Conservation (phyloP, 2,113 vertebrate genomes). For the Bufo gargarizans region DNA sequence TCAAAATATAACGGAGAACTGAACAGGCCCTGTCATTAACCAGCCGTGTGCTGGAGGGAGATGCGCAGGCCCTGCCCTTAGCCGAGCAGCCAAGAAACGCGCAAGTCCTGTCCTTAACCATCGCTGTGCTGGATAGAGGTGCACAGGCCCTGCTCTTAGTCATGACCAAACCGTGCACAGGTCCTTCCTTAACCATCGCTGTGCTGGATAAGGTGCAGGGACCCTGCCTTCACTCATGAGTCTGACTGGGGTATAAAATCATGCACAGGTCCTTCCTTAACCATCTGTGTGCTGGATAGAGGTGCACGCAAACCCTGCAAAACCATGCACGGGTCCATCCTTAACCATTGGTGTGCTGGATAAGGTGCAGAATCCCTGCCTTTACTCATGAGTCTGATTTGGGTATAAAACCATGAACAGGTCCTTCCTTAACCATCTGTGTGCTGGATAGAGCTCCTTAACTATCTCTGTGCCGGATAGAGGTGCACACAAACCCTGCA, state of each 20-base stretch:
- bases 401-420: neutral
- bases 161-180: neutral
- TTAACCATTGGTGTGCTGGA: neutral
- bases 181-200: neutral
- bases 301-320: too few relatives aligned
- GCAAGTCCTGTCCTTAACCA: neutral
- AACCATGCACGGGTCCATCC: neutral
- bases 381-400: neutral
- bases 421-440: neutral
- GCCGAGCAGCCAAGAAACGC: too few relatives aligned
- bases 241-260: neutral
- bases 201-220: neutral
- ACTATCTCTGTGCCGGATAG: neutral
- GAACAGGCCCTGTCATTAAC: conserved; percentile 50
- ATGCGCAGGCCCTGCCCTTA: conserved; percentile 5
- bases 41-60: neutral
- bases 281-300: neutral
- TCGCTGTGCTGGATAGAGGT: neutral
- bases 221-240: neutral
- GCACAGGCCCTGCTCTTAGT: neutral
- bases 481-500: too few relatives aligned
- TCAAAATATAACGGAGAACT: conserved; percentile 61
- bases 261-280: neutral
- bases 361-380: neutral
- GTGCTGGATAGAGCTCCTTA: neutral